Conservation (phyloP, 2,113 vertebrate genomes). For the Lonchura striata region DNA sequence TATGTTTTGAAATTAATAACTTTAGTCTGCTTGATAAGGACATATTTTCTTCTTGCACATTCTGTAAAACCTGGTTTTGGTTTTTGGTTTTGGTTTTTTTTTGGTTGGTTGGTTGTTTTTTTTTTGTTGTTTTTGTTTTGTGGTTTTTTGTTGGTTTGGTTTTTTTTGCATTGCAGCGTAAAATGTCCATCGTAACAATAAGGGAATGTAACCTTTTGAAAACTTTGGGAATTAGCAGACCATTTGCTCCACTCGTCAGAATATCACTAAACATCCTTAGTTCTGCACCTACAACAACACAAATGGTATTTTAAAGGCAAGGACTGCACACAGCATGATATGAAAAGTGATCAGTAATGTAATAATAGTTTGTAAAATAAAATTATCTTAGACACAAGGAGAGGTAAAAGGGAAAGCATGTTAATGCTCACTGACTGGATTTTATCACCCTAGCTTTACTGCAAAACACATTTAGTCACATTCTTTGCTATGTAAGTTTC, state of each 20-base stretch:
- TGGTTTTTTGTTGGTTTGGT: no score
- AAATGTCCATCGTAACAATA: neutral
- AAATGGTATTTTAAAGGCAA: conserved; percentile 12
- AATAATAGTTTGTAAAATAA: conserved; percentile 59
- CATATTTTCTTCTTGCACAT: neutral
- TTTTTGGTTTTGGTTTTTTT: no score
- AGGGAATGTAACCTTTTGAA: neutral
- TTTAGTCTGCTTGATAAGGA: neutral
- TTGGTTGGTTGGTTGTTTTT: no score
- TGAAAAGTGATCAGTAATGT: conserved; percentile 32
- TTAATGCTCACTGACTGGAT: conserved; percentile 60
- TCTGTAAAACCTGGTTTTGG: neutral
- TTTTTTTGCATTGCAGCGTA: neutral
- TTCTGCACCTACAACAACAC: conserved; percentile 14
- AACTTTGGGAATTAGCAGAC: conserved; percentile 21
- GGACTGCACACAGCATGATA: conserved; percentile 4
- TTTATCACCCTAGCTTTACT: conserved; percentile 63
- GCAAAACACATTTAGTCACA: conserved; percentile 66
- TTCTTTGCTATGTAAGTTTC: conserved; percentile 62
- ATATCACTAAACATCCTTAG: neutral
- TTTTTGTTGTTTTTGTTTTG: no score
- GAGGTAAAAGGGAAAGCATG: conserved; percentile 57
- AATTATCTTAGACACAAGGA: conserved; percentile 49
- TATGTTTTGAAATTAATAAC: neutral
- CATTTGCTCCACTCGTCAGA: conserved; percentile 2